Percentiles rank a stretch among this genome's conserved stretches.
phyloP scores from a whole-genome alignment of 2,113 vertebrate genomes.

The Panthera uncia region DNA sequence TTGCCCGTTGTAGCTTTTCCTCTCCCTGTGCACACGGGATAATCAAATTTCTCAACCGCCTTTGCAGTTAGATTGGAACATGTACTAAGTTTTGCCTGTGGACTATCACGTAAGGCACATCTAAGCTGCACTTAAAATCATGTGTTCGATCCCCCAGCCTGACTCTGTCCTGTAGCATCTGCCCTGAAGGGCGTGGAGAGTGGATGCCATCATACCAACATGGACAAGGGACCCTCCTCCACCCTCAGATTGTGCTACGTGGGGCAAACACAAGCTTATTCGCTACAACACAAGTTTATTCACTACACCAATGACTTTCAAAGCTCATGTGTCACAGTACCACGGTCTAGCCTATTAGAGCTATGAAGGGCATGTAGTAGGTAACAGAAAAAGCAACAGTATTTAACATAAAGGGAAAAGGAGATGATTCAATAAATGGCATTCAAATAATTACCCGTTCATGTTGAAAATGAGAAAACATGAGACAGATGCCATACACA shows the following conservation, averaged over 20 bases:
- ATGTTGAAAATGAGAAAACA: neutral
- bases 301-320: neutral
- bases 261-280: too few species aligned
- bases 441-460: neutral
- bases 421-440: too few species aligned
- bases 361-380: rapidly evolving
- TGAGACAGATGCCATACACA: neutral
- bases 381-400: neutral
- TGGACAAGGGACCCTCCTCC: neutral
- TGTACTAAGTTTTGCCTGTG: rapidly evolving
- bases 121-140: too few species aligned
- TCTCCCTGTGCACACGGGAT: neutral
- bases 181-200: rapidly evolving
- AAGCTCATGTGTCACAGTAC: rapidly evolving
- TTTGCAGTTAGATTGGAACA: rapidly evolving
- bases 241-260: neutral
- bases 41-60: neutral
- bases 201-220: neutral
- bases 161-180: rapidly evolving
- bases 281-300: too few species aligned
- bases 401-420: neutral
- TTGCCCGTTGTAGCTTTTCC: rapidly evolving
- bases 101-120: rapidly evolving
- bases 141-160: neutral
- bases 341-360: neutral